Base-by-base conservation (phyloP, 2,797 vertebrate genomes). In the Chloroceryle amazona region DNA sequence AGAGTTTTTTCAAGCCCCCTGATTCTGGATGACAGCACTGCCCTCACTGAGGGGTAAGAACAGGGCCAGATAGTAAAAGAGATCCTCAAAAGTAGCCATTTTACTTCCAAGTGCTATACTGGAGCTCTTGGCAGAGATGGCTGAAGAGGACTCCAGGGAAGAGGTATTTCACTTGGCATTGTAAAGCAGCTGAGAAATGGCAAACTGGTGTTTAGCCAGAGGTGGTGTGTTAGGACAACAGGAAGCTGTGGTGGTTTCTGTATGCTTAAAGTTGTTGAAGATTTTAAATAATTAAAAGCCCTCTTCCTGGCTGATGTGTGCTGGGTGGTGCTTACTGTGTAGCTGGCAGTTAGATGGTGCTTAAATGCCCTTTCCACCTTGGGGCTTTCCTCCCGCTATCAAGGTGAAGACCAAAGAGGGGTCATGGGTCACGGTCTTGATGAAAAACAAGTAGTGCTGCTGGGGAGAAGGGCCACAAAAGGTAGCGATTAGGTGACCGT, bases 341-440 rank as follows among this genome's bases (percentile, higher is more conserved):
- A 18, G 28, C 52, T 22, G 5, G 52, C 17, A 51, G 39, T 16
- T 13, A 25, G 49, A 15, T 14, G 17, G 52, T 18, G 2, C n/a
- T 5, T 12, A 3, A 1, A 15, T 0, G 8, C 25, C 41, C 81
- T 17, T 8, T 5, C 60, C 10, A 0, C 23, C 37, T 1, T 3
- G 0, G 14, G 47, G 33, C 9, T 0, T 0, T 13, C 49, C 51
- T 5, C 0, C 0, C 13, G 42, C 75, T 11, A 29, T 9, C 26
- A 2, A 0, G 4, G 16, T 6, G 54, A 61, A 28, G 41, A 12
- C 31, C 26, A 3, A 29, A 49, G 4, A 21, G 57, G 19, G 35
- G 37, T 4, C 1, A 1, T 0, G 37, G 37, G 37, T 37, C 37
- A 9, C 37, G 0, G 23, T 17, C 42, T 9, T 1, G 2, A 42